phyloP scores from a whole-genome alignment of 2,113 vertebrate species.

The Halichoerus grypus region DNA sequence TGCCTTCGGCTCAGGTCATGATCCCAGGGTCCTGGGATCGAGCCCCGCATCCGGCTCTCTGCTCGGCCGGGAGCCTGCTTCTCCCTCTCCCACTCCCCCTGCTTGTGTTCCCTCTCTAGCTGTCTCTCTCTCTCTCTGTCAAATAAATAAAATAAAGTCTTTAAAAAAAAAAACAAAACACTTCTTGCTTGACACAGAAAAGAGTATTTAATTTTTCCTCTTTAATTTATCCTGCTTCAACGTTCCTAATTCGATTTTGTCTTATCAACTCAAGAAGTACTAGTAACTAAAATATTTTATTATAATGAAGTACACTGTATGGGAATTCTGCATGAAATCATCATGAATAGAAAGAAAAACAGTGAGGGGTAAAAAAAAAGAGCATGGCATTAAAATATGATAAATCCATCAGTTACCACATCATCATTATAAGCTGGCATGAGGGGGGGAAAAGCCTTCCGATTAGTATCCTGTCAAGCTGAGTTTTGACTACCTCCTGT shows the following conservation, averaged over 20 bases:
- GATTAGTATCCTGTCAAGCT: not conserved
- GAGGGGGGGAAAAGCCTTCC: not conserved
- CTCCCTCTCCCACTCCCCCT: too few relatives aligned
- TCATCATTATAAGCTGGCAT: not conserved
- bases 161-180: not conserved
- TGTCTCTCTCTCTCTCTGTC: too few relatives aligned
- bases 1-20: too few relatives aligned
- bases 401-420: slow-evolving; percentile 3
- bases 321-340: not conserved
- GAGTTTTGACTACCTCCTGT: slow-evolving; percentile 5
- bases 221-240: not conserved
- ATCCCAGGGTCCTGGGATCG: too few relatives aligned
- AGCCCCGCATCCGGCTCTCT: too few relatives aligned
- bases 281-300: slow-evolving; percentile 21
- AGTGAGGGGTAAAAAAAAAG: not conserved
- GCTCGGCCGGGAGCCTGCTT: too few relatives aligned
- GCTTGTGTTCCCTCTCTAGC: too few relatives aligned
- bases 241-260: slow-evolving; percentile 21
- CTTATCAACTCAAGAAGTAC: not conserved
- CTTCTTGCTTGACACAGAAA: not conserved
- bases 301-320: not conserved
- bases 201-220: not conserved
- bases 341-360: not conserved
- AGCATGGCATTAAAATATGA: not conserved
- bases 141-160: not conserved